These are phyloP conservation scores for Gopherus flavomarginatus DNA, from an alignment of 2,113 vertebrate genomes.

Conservation along the genomic window DNA sequence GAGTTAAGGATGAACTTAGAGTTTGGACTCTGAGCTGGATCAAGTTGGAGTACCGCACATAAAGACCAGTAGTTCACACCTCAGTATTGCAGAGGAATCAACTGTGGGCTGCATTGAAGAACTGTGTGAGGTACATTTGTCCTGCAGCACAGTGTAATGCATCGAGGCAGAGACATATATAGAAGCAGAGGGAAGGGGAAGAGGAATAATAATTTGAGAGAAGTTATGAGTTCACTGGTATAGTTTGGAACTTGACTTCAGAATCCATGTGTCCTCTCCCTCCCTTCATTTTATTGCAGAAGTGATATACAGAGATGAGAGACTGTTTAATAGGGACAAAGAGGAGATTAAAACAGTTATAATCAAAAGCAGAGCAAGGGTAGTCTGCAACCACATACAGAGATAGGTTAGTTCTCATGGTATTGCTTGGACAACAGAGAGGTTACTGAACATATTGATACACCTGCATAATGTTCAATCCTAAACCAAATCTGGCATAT, in stretches of 20 bases:
- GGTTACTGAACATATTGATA: no score
- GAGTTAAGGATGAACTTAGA: not conserved
- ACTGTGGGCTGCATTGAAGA: not conserved
- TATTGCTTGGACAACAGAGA: no score
- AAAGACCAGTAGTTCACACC: not conserved
- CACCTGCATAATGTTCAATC: no score
- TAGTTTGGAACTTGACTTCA: conserved; percentile 8
- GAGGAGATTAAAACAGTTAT: not conserved
- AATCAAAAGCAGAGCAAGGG: not conserved
- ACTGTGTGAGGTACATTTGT: not conserved
- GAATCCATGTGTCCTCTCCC: not conserved
- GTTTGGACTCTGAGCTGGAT: not conserved
- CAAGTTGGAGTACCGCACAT: not conserved
- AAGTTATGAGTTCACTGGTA: not conserved
- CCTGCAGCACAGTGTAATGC: not conserved
- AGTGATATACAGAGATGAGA: not conserved
- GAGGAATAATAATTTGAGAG: not conserved
- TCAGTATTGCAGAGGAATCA: not conserved
- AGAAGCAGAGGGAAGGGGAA: rapidly evolving
- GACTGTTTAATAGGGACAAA: not conserved
- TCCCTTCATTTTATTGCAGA: conserved; percentile 18
- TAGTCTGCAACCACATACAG: not conserved
- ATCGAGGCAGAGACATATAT: not conserved
- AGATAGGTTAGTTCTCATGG: not conserved
- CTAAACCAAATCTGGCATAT: no score